Evolutionary conservation across 2,797 vertebrate species (phyloP).

Genomic region (Mormyrops attenuatus): DNA sequence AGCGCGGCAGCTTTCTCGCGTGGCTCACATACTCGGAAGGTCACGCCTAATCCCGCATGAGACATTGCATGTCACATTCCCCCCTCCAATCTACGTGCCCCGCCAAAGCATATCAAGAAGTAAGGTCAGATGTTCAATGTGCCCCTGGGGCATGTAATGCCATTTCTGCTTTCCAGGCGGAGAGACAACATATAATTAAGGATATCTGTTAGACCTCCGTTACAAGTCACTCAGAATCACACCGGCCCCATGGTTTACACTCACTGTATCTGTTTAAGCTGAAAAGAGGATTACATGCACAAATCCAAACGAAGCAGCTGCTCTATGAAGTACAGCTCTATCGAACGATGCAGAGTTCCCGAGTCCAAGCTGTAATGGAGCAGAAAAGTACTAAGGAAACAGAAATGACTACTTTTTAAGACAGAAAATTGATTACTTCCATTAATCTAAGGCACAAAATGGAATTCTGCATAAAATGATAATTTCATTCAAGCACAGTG

Average conservation of each 20-base stretch:
- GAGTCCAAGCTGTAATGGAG: neutral
- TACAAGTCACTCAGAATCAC: constrained; percentile 28
- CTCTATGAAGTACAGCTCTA: constrained; percentile 25
- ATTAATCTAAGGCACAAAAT: neutral
- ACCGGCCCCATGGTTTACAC: constrained; percentile 30
- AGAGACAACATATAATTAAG: constrained; percentile 16
- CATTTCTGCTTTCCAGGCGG: constrained; percentile 8
- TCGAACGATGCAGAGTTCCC: constrained; percentile 13
- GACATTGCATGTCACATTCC: neutral
- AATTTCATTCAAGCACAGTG: neutral
- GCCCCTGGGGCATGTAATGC: neutral
- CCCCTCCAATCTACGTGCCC: neutral
- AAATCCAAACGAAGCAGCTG: constrained; percentile 46
- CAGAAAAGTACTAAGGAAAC: neutral
- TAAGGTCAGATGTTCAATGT: neutral
- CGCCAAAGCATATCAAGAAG: neutral
- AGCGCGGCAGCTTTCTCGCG: neutral
- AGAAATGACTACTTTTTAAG: neutral
- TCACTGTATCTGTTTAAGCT: constrained; percentile 37
- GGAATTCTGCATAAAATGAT: neutral
- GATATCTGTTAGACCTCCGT: constrained; percentile 21
- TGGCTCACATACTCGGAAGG: neutral
- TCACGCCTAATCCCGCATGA: neutral
- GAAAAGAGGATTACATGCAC: constrained; percentile 45
- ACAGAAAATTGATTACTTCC: neutral